Conservation (phyloP, 2,888 invertebrate genomes). For the Synergus gifuensis region DNA sequence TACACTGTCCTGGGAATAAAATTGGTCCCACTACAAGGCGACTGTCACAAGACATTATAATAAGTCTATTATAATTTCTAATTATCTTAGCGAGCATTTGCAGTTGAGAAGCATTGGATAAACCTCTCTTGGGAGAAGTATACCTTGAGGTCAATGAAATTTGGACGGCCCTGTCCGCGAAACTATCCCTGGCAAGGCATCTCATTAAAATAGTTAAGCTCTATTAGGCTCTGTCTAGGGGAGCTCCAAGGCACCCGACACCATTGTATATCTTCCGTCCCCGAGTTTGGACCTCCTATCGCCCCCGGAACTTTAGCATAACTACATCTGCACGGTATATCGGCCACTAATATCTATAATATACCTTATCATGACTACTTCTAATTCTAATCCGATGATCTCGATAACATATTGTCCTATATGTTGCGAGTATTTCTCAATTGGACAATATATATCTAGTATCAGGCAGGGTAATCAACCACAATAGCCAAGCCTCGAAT, state of each 20-base stretch:
- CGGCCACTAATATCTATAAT: constrained; percentile 11
- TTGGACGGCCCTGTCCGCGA: constrained; percentile 50
- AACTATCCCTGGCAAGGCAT: constrained; percentile 57
- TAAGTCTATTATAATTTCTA: constrained; percentile 32
- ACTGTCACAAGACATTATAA: neutral
- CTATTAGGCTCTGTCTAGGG: constrained; percentile 62
- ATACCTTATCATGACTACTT: neutral
- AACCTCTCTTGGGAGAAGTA: constrained; percentile 28
- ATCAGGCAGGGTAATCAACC: neutral
- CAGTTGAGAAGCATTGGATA: neutral
- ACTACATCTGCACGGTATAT: constrained; percentile 54
- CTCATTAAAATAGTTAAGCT: constrained; percentile 69
- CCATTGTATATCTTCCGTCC: constrained; percentile 58
- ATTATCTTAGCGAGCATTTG: neutral
- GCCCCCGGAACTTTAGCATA: constrained; percentile 56
- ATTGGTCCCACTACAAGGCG: neutral
- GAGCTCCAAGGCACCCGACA: constrained; percentile 55
- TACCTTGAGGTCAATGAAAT: constrained; percentile 47
- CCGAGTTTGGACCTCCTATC: constrained; percentile 51
- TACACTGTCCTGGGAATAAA: neutral
- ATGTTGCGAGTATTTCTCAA: neutral
- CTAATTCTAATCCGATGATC: neutral
- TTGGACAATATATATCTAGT: neutral
- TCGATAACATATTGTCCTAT: neutral
- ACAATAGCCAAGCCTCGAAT: neutral